Evolutionary conservation across 2,888 invertebrate genomes (phyloP), one percentile per base, ranked within the genome.

Genomic region (Eilema caniola): DNA sequence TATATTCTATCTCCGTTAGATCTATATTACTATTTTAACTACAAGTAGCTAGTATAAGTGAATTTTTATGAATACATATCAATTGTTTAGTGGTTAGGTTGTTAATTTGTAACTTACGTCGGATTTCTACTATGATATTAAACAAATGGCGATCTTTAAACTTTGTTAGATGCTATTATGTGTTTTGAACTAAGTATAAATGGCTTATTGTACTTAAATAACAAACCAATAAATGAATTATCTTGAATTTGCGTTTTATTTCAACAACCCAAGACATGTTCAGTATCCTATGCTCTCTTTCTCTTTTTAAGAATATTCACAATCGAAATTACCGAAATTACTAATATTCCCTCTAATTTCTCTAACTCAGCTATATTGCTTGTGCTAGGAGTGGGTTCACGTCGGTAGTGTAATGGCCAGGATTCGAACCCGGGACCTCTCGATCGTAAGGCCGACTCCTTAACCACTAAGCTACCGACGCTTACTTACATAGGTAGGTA

Each of bases 181-280:
- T 92, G 88, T 92, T 93, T 93, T 89, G 84, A 90, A 90, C 83
- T 93, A 90, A 89, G 87, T 92, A 88, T 92, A 85, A 86, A 92
- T 91, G 90, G 94, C 95, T 94, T 94, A 93, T 90, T 89, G 91
- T 92, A 91, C 93, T 93, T 91, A 86, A 88, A 89, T 89, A 89
- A 91, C 84, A 89, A 92, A 91, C 91, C 87, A 94, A 93, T 93
- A 93, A 94, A 93, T 90, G 88, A 89, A 91, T 94, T 88, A 94
- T 92, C 91, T 92, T 89, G 84, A 90, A 91, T 83, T 88, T 65
- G 87, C 56, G 86, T 95, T 95, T 95, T 69, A 93, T 91, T 93
- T 72, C 28, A n/a, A 72, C 11, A 12, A n/a, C 24, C 47, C 20
- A 28, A 31, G 16, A 53, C 37, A 25, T 64, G 24, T 47, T 8